These are phyloP conservation scores for Piprites chloris DNA, from an alignment of 2,113 vertebrate genomes.

Conservation along the genomic window DNA sequence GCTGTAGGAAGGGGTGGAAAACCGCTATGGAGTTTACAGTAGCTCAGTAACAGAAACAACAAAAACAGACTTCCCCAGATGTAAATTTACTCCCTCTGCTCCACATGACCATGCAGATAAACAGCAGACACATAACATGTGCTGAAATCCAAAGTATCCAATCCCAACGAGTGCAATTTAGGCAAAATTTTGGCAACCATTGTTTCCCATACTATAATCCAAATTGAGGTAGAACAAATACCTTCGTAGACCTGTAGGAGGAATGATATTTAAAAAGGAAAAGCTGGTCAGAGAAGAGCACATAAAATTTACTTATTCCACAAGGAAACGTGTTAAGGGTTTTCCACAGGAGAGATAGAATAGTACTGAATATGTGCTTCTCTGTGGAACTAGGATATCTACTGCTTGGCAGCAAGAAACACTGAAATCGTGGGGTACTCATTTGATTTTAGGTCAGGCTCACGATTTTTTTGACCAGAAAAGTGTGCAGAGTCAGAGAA, in stretches of 20 bases:
- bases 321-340: neutral
- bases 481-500: neutral
- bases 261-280: constrained; percentile 30
- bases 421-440: neutral
- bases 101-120: constrained; percentile 8
- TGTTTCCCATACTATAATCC: neutral
- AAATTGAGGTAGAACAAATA: neutral
- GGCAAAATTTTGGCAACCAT: constrained; percentile 51
- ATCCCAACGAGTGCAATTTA: neutral
- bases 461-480: neutral
- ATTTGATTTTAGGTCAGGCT: neutral
- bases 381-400: neutral
- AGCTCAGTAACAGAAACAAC: neutral
- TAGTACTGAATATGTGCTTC: neutral
- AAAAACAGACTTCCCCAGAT: neutral
- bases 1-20: neutral
- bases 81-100: constrained; percentile 11
- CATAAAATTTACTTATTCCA: neutral
- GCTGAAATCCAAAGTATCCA: neutral
- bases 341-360: neutral
- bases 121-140: neutral
- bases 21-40: neutral
- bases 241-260: constrained; percentile 14
- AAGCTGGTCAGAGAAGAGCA: neutral
- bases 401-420: constrained; percentile 7